These are phyloP conservation scores for Coracias cyanogaster DNA, from an alignment of 2,797 vertebrate species.

Conservation along the genomic window DNA sequence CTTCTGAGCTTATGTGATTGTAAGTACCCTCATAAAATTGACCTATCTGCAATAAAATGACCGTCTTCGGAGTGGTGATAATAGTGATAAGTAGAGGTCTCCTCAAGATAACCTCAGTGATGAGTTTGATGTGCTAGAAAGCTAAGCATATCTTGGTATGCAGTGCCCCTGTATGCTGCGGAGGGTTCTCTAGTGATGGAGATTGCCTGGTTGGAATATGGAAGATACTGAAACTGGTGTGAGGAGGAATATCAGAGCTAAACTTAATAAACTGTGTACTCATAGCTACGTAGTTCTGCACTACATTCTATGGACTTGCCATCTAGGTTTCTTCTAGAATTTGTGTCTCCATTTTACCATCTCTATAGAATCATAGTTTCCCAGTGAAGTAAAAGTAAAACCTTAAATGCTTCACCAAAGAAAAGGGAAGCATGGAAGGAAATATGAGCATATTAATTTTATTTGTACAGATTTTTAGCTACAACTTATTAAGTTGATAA, in stretches of 20 bases:
- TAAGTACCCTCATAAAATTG: background rate
- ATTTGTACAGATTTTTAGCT: background rate
- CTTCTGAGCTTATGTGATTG: background rate
- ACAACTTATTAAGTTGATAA: background rate
- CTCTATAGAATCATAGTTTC: background rate
- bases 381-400: background rate
- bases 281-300: background rate
- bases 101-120: background rate
- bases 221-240: background rate
- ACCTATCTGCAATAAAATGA: background rate
- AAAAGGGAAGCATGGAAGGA: background rate
- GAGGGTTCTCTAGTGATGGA: background rate
- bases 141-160: rapidly evolving
- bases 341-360: background rate
- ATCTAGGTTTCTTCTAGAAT: background rate
- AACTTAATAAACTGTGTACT: background rate
- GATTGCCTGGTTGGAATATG: background rate
- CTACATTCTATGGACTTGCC: background rate
- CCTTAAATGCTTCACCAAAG: background rate
- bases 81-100: background rate
- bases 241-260: background rate
- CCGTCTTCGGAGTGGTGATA: no score
- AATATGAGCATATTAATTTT: background rate
- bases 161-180: background rate
- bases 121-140: background rate